phyloP scores from a whole-genome alignment of 1,140 invertebrate species.

The Micrasema minimum region DNA sequence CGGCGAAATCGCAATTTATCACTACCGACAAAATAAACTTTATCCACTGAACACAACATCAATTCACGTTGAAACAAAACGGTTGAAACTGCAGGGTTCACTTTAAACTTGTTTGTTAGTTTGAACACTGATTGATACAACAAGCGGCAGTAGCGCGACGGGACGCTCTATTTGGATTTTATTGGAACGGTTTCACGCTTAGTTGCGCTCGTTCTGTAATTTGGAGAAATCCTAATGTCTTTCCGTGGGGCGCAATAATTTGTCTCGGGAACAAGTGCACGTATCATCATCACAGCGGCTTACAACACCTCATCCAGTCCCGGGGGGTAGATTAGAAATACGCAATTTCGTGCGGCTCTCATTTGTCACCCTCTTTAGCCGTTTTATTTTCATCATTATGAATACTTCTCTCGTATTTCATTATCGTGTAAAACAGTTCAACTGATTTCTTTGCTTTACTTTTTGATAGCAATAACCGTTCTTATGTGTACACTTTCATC shows the following conservation, averaged over 20 bases:
- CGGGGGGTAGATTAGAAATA: constrained; percentile 51
- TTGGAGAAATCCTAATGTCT: constrained; percentile 39
- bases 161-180: constrained; percentile 29
- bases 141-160: constrained; percentile 23
- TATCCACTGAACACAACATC: constrained; percentile 29
- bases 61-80: constrained; percentile 17
- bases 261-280: constrained; percentile 37
- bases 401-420: constrained; percentile 21
- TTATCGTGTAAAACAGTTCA: background rate
- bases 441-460: no score
- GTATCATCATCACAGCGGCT: constrained; percentile 18
- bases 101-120: constrained; percentile 31
- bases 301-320: background rate
- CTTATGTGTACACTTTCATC: no score
- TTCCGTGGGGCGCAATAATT: constrained; percentile 48
- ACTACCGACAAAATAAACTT: constrained; percentile 16
- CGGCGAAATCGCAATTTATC: background rate
- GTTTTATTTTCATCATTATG: constrained; percentile 19
- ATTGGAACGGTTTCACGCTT: constrained; percentile 28
- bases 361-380: constrained; percentile 40
- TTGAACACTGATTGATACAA: constrained; percentile 25
- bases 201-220: constrained; percentile 30
- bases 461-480: no score
- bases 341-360: constrained; percentile 38
- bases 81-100: constrained; percentile 12